Base-by-base conservation (phyloP, 1,140 invertebrate species). In the Rhopalosiphum padi region DNA sequence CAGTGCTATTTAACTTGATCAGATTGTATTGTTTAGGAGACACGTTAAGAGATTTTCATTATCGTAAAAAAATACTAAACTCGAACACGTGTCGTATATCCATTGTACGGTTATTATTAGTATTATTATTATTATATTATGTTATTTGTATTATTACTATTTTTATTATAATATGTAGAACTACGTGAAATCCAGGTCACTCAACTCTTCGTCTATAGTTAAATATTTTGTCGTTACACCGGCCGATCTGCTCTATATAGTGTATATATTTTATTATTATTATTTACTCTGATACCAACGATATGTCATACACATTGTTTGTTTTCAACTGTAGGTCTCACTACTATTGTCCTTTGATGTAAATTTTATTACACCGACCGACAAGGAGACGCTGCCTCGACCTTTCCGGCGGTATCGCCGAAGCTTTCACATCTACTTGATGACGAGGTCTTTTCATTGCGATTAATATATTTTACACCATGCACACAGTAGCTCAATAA, bases 21-120 rank as follows among this genome's bases (percentile, higher is more conserved):
- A 2, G 43, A 8, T 87, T n/a, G 30, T 46, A 87, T 87, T 87
- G 86, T 87, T 87, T 87, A n/a, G 4, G 30, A 11, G 25, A 15
- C 43, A 48, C 41, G 25, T 53, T 23, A 88, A 88, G 87, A 88
- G 35, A 88, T 88, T 88, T 88, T n/a, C 43, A 83, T 83, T 22
- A 83, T 83, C 77, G 77, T 37, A 6, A 83, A 83, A 22, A 37
- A 37, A 83, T 25, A 86, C 30, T 30, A 6, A 41, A 46, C 43
- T 86, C 37, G 18, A 22, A 41, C 85, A 43, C 85, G 41, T 43
- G 48, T 85, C 37, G 23, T 23, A 41, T 77, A 25, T 88, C n/a
- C 35, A 53, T 88, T 88, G 87, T 88, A 48, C 21, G 46, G 7
- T 48, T 85, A 41, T 35, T 82, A 82, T 83, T 46, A 46, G 0